Conservation (phyloP, 1,140 invertebrate species). For the Drosophila arizonae region DNA sequence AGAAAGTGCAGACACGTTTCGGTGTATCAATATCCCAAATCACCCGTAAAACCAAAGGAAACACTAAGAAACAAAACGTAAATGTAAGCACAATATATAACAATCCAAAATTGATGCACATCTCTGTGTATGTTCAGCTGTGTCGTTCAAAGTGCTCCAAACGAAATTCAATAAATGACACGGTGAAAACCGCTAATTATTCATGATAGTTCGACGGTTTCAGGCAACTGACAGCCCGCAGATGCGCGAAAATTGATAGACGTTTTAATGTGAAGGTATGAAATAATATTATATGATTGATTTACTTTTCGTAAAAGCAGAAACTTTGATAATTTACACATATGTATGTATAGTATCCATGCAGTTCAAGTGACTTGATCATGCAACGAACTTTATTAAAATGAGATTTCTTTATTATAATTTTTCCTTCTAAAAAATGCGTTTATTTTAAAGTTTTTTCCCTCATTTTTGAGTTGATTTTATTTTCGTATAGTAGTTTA, state of each 20-base stretch:
- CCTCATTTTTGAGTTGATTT: too few relatives aligned
- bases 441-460: too few relatives aligned
- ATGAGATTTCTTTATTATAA: too few relatives aligned
- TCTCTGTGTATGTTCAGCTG: conserved; percentile 49
- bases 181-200: conserved; percentile 43
- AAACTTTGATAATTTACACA: too few relatives aligned
- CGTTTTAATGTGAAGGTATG: conserved; percentile 20
- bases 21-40: conserved; percentile 11
- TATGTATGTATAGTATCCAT: too few relatives aligned
- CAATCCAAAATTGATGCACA: conserved; percentile 55
- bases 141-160: conserved; percentile 46
- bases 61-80: conserved; percentile 35
- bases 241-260: conserved; percentile 35
- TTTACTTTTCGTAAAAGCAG: too few relatives aligned
- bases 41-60: conserved; percentile 44
- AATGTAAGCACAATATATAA: conserved; percentile 68
- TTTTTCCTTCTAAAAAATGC: too few relatives aligned
- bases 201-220: conserved; percentile 10
- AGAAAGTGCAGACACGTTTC: conserved; percentile 13
- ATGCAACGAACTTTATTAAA: too few relatives aligned
- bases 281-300: too few relatives aligned
- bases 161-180: conserved; percentile 60
- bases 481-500: too few relatives aligned
- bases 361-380: too few relatives aligned
- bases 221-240: conserved; percentile 44